Conservation (phyloP, 2,888 invertebrate species). For the Rhogogaster chlorosoma region DNA sequence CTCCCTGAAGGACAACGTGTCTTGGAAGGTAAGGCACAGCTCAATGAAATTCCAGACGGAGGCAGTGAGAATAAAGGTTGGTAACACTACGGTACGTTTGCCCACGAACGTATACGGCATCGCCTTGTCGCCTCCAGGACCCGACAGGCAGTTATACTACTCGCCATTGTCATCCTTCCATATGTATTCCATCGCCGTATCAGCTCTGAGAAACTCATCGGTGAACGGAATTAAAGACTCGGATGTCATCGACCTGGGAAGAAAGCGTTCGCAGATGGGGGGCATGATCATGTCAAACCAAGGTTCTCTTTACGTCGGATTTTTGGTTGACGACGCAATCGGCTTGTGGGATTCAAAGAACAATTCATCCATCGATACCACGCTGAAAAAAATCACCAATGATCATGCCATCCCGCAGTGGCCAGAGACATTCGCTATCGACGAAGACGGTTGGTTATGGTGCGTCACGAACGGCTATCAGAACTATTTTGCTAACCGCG, state of each 20-base stretch:
- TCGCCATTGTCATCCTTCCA: conserved; percentile 85
- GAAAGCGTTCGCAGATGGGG: conserved; percentile 85
- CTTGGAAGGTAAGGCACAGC: conserved; percentile 86
- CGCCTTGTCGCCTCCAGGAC: conserved; percentile 82
- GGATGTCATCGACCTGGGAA: conserved; percentile 82
- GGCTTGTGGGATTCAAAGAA: conserved; percentile 84
- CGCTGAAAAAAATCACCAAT: conserved; percentile 83
- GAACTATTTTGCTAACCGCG: conserved; percentile 82
- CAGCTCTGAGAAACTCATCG: conserved; percentile 81
- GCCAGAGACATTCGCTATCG: conserved; percentile 86
- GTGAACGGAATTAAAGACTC: conserved; percentile 73
- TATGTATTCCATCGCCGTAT: conserved; percentile 84
- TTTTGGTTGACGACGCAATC: conserved; percentile 85
- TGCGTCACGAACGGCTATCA: conserved; percentile 85
- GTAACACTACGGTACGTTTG: conserved; percentile 81
- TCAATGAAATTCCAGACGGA: conserved; percentile 83
- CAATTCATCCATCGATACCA: conserved; percentile 79
- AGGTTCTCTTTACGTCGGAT: conserved; percentile 85
- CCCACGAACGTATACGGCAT: conserved; percentile 86
- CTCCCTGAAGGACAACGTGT: conserved; percentile 82
- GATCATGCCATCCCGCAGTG: conserved; percentile 86
- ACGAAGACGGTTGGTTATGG: conserved; percentile 83
- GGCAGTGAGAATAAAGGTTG: conserved; percentile 82
- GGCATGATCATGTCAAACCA: conserved; percentile 89
- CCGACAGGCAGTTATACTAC: conserved; percentile 80